These are phyloP conservation scores for Rotaria magnacalcarata DNA, from an alignment of 2,888 invertebrate genomes.

Conservation along the genomic window DNA sequence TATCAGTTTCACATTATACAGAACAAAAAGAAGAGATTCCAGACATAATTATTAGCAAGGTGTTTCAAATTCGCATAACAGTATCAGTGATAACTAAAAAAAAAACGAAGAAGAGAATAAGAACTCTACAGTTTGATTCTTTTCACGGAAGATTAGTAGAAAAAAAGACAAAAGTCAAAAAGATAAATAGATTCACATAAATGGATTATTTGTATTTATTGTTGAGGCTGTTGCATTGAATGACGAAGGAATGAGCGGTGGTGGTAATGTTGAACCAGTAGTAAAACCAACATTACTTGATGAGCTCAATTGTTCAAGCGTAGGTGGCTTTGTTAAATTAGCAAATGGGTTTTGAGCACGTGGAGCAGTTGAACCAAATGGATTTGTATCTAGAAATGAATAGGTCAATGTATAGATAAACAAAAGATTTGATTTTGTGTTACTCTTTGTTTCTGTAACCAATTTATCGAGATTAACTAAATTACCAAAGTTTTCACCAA, in stretches of 20 bases:
- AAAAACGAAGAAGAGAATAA: no score
- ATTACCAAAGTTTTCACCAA: slow-evolving; percentile 41
- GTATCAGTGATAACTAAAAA: not conserved
- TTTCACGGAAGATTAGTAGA: not conserved
- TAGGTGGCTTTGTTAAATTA: slow-evolving; percentile 33
- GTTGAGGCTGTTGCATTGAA: not conserved
- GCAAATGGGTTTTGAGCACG: slow-evolving; percentile 38
- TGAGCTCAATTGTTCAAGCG: slow-evolving; percentile 26
- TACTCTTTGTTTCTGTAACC: slow-evolving; percentile 19
- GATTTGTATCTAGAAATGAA: slow-evolving; percentile 39
- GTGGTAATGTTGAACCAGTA: not conserved
- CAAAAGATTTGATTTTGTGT: no score
- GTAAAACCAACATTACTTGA: not conserved
- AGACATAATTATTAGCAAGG: not conserved
- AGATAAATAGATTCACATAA: not conserved
- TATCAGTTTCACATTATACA: not conserved
- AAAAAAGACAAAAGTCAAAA: not conserved
- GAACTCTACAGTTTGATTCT: not conserved
- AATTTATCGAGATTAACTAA: slow-evolving; percentile 43
- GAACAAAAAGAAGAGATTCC: not conserved
- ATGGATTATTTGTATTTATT: not conserved
- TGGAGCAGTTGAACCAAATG: slow-evolving; percentile 40
- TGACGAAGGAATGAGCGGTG: slow-evolving; percentile 40
- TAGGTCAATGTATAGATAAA: not conserved
- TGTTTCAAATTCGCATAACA: not conserved